phyloP scores from a whole-genome alignment of 2,113 vertebrate genomes.

The Tyto alba region DNA sequence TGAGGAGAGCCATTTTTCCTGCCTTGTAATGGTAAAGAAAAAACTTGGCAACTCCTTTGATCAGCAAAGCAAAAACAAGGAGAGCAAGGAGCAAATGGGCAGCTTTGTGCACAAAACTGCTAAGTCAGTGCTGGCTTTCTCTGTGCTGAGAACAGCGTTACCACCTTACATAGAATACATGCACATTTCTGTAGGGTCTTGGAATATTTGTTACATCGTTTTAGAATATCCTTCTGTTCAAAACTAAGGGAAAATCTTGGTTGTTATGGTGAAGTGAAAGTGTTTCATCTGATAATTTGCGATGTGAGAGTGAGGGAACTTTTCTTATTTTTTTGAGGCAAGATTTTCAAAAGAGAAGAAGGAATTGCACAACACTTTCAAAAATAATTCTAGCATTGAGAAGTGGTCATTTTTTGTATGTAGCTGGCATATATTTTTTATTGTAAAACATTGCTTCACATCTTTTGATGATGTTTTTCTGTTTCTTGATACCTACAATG shows the following conservation, averaged over 20 bases:
- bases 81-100: conserved; percentile 81
- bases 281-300: not conserved
- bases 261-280: not conserved
- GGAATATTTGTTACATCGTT: not conserved
- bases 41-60: conserved; percentile 86
- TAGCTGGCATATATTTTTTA: not conserved
- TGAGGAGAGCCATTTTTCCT: conserved; percentile 76
- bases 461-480: not conserved
- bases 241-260: not conserved
- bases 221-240: not conserved
- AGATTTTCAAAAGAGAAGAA: not conserved
- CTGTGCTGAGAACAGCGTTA: not conserved
- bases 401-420: not conserved
- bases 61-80: conserved; percentile 90
- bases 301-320: not conserved
- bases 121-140: conserved; percentile 69
- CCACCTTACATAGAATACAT: not conserved
- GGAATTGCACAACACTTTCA: not conserved
- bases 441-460: not conserved
- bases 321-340: not conserved
- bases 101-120: conserved; percentile 80
- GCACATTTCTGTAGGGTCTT: not conserved
- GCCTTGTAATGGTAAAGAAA: conserved; percentile 72
- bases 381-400: not conserved
- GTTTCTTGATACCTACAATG: not conserved